phyloP scores from a whole-genome alignment of 2,797 vertebrate species.

The Pseudochaenichthys georgianus region DNA sequence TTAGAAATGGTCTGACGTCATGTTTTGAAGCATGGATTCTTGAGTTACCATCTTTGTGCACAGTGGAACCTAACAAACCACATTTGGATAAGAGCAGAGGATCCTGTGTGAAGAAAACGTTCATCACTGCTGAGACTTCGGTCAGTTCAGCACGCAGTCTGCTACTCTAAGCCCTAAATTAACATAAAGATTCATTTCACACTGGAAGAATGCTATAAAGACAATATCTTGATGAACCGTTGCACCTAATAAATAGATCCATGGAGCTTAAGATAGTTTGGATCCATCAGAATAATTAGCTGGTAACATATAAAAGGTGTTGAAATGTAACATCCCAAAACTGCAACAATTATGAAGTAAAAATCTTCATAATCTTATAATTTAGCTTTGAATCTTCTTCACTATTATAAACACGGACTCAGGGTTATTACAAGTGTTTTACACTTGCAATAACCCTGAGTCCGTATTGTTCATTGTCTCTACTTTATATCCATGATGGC shows the following conservation, averaged over 20 bases:
- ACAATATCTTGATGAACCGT: background rate
- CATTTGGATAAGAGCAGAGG: conserved; percentile 10
- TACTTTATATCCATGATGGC: background rate
- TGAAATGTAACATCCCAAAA: background rate
- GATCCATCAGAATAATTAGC: background rate
- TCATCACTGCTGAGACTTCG: background rate
- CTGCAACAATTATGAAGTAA: background rate
- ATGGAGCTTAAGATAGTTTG: background rate
- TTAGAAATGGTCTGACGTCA: background rate
- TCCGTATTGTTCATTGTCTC: background rate
- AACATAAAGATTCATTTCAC: background rate
- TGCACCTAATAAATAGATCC: background rate
- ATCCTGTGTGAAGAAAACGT: background rate
- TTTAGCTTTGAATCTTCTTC: background rate
- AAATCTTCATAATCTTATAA: background rate
- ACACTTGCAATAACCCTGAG: background rate
- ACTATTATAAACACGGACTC: background rate
- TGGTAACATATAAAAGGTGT: background rate
- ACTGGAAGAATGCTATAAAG: background rate
- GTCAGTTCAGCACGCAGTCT: background rate
- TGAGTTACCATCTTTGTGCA: background rate
- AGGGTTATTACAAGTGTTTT: too few relatives aligned
- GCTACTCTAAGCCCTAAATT: background rate
- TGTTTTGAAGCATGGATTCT: background rate
- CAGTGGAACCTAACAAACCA: background rate